Conservation (phyloP, 2,113 vertebrate genomes). For the Gobiocypris rarus region DNA sequence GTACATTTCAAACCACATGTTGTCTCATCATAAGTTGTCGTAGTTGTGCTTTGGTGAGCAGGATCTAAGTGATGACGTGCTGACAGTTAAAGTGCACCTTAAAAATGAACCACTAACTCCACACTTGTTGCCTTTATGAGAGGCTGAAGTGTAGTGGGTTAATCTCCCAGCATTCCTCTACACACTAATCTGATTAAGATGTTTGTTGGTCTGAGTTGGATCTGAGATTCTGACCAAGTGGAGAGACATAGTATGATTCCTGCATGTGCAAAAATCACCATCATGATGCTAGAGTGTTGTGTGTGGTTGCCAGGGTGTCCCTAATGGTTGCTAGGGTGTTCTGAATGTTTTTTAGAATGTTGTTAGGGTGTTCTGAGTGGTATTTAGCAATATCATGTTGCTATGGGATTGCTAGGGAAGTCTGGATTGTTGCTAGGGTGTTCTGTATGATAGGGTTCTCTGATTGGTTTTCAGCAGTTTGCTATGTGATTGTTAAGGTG, state of each 20-base stretch:
- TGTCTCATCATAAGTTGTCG: not conserved
- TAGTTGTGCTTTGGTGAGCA: not conserved
- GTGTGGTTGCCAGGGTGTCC: not conserved
- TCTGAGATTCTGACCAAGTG: not conserved
- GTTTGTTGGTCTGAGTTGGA: conserved; percentile 30
- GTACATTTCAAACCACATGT: not conserved
- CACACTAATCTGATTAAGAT: conserved; percentile 55
- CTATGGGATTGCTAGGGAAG: not conserved
- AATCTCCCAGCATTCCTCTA: conserved; percentile 48
- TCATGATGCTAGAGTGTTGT: not conserved
- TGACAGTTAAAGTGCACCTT: not conserved
- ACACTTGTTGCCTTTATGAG: not conserved
- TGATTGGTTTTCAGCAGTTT: not conserved
- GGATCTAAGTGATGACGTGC: not conserved
- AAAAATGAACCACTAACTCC: not conserved
- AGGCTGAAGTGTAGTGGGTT: conserved; percentile 13
- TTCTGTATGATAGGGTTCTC: not conserved
- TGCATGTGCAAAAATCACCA: not conserved
- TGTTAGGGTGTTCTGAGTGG: too few species aligned
- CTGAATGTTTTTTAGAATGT: too few species aligned
- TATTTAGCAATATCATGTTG: too few species aligned
- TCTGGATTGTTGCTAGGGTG: not conserved
- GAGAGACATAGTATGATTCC: not conserved
- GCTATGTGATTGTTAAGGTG: not conserved
- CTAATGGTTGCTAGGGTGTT: not conserved